phyloP scores from a whole-genome alignment of 2,888 invertebrate species.

The Brenthis daphne region DNA sequence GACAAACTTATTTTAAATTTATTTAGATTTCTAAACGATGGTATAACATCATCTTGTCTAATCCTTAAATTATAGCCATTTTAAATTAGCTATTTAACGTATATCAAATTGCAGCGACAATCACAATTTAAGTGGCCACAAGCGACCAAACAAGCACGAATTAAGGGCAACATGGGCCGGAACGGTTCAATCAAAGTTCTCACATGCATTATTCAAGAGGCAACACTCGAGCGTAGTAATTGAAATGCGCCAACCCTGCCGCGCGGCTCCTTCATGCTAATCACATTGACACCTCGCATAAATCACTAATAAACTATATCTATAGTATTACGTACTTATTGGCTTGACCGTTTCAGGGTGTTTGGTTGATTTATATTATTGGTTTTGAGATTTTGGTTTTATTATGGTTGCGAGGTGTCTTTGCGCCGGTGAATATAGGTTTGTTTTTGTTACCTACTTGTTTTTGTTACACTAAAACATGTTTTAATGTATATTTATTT shows the following conservation, averaged over 20 bases:
- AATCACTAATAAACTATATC: constrained; percentile 51
- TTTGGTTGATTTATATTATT: too few species aligned
- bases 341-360: too few species aligned
- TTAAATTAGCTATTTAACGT: not conserved
- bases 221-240: constrained; percentile 53
- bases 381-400: too few species aligned
- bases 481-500: too few species aligned
- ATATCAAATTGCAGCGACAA: constrained; percentile 9
- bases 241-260: constrained; percentile 60
- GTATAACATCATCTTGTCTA: too few species aligned
- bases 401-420: too few species aligned
- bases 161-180: constrained; percentile 53
- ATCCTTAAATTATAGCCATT: not conserved
- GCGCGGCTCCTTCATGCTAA: constrained; percentile 60
- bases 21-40: too few species aligned
- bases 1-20: too few species aligned
- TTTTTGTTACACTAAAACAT: too few species aligned
- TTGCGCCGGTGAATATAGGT: too few species aligned
- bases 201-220: constrained; percentile 61
- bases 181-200: constrained; percentile 62
- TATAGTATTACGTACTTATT: not conserved
- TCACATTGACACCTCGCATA: constrained; percentile 58
- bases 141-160: constrained; percentile 54
- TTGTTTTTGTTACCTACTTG: too few species aligned
- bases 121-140: constrained; percentile 20